Evolutionary conservation across 2,888 invertebrate species (phyloP), one percentile per base, ranked within the genome.

Genomic region (Corbicula japonica): DNA sequence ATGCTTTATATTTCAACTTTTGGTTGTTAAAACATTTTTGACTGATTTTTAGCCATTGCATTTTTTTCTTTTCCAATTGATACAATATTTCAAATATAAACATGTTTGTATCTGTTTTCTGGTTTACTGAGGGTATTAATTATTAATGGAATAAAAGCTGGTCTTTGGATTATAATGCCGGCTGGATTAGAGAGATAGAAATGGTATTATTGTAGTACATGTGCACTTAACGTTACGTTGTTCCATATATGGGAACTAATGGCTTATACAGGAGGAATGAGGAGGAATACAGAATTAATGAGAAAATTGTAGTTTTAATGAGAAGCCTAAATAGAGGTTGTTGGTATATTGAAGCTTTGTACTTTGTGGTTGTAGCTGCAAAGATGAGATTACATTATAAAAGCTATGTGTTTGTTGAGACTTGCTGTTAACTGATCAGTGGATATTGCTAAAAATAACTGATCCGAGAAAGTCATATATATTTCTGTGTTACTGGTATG

Each of bases 401-500:
- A n/a, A n/a, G n/a, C n/a, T n/a, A n/a, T n/a, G n/a, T n/a, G n/a
- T n/a, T n/a, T n/a, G n/a, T n/a, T n/a, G n/a, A n/a, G n/a, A n/a
- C n/a, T n/a, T n/a, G n/a, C n/a, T n/a, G n/a, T n/a, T n/a, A n/a
- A n/a, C n/a, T n/a, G n/a, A n/a, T n/a, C n/a, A n/a, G n/a, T n/a
- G n/a, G n/a, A n/a, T n/a, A n/a, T n/a, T n/a, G n/a, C n/a, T n/a
- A n/a, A n/a, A n/a, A n/a, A n/a, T n/a, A n/a, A n/a, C n/a, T 38
- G 54, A 41, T 66, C 41, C 52, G 41, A 65, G 34, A 58, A 34
- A 21, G 21, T 52, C 52, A 66, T 52, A 21, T 28, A 41, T 52
- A 48, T 54, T 54, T 54, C 54, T 56, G 66, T 66, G 26, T 41
- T 65, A 65, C 69, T 30, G 69, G 69, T 69, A 69, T 48, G 44